Conservation (phyloP, 2,888 invertebrate genomes). For the Bimastos eiseni region DNA sequence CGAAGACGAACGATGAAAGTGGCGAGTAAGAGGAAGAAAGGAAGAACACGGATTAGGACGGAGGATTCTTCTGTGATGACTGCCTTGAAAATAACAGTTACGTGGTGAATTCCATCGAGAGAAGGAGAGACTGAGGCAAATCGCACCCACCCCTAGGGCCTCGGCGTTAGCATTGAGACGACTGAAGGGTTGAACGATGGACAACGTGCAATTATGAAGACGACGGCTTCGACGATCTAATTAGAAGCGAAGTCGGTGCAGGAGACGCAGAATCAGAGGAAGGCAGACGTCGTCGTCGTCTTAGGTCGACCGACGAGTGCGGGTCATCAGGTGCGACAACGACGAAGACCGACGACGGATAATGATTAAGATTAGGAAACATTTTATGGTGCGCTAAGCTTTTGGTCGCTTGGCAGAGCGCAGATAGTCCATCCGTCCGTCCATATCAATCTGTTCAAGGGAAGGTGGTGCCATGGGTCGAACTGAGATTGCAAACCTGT, state of each 20-base stretch:
- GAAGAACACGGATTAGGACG: neutral
- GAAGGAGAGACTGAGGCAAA: neutral
- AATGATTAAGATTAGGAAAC: neutral
- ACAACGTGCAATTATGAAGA: neutral
- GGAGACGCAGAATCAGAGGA: neutral
- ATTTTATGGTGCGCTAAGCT: neutral
- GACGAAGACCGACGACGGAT: neutral
- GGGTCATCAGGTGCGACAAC: neutral
- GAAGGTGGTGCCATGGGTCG: neutral
- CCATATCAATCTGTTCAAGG: neutral
- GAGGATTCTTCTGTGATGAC: neutral
- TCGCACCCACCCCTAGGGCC: neutral
- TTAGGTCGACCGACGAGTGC: neutral
- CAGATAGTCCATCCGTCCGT: neutral
- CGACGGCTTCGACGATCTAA: neutral
- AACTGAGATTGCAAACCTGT: neutral
- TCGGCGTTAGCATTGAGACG: neutral
- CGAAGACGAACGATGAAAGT: neutral
- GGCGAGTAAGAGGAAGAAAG: neutral
- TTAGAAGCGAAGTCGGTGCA: neutral
- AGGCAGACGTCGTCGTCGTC: neutral
- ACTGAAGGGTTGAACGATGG: neutral
- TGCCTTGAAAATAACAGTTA: neutral
- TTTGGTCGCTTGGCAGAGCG: neutral
- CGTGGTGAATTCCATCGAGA: neutral